Conservation (phyloP, 2,113 vertebrate species). For the Colossoma macropomum region DNA sequence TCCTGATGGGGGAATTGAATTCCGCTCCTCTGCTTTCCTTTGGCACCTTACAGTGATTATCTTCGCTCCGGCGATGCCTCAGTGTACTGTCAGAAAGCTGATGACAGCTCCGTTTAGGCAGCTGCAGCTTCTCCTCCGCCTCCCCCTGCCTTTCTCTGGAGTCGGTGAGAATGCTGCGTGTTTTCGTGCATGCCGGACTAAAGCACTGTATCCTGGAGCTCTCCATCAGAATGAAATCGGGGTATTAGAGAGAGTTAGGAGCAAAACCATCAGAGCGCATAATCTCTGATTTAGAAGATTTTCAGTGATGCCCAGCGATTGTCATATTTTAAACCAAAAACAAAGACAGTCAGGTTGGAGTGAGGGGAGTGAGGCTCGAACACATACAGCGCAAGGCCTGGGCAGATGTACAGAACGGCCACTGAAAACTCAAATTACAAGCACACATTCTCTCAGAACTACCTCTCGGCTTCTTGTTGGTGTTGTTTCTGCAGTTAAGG, state of each 20-base stretch:
- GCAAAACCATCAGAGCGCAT: slow-evolving; percentile 10
- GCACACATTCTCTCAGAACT: no score
- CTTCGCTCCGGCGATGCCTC: not conserved
- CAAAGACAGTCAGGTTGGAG: not conserved
- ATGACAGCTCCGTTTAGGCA: slow-evolving; percentile 4
- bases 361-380: not conserved
- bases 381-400: no score
- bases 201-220: not conserved
- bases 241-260: not conserved
- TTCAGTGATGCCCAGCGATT: not conserved
- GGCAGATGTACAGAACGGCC: no score
- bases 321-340: not conserved
- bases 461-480: not conserved
- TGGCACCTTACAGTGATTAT: slow-evolving; percentile 15
- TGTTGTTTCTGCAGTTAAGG: slow-evolving; percentile 14
- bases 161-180: no score
- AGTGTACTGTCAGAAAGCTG: not conserved
- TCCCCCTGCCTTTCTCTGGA: not conserved
- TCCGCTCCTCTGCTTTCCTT: slow-evolving; percentile 13
- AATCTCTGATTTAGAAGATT: slow-evolving; percentile 1
- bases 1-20: slow-evolving; percentile 25
- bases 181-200: not conserved
- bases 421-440: no score
- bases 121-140: not conserved
- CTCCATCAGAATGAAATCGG: not conserved